Evolutionary conservation across 2,113 vertebrate genomes (phyloP), one percentile per base, ranked within the genome.

Genomic region (Sinocyclocheilus grahami): DNA sequence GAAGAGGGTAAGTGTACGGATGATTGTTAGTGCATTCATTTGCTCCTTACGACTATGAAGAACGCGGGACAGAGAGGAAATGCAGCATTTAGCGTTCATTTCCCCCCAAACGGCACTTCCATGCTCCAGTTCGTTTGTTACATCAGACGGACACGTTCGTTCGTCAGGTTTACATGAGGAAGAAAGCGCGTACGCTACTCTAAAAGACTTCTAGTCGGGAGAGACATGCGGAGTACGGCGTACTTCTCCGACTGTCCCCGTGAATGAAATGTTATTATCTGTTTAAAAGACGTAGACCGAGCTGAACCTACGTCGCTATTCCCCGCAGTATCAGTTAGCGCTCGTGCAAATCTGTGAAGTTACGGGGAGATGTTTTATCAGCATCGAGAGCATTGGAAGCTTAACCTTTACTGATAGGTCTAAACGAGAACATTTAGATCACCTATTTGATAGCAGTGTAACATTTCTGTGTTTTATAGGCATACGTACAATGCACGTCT

Each of bases 1-100:
- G 97, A 99, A 95, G 98, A 99, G 95, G 97, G 98, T 99, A 53
- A 86, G 84, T 48, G 24, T 16, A 48, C 65, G 53, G 3, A 27
- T 62, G 69, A 74, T 77, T 74, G 60, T 39, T n/a, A 22, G 85
- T 20, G 53, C 39, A 22, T 62, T 80, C 37, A 24, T 75, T 51
- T 82, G 58, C 69, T 53, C 39, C 24, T 6, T 37, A 42, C 18
- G 53, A 82, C n/a, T 14, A 58, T 18, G 46, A 53, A 4, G 69
- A 60, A 74, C 22, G n/a, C 46, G 22, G 20, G 80, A 69, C 27
- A 20, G 30, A 10, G 39, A 39, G 20, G 30, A 80, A 63, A 33
- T 9, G 30, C 58, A 27, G 62, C 27, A 33, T 33, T 67, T 69
- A 60, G 55, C 33, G 24, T 81, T 8, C 67, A 18, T 77, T 67